Percentiles rank a stretch among this genome's conserved stretches.
Conservation (phyloP, 2,113 vertebrate genomes). For the Lanius collurio region DNA sequence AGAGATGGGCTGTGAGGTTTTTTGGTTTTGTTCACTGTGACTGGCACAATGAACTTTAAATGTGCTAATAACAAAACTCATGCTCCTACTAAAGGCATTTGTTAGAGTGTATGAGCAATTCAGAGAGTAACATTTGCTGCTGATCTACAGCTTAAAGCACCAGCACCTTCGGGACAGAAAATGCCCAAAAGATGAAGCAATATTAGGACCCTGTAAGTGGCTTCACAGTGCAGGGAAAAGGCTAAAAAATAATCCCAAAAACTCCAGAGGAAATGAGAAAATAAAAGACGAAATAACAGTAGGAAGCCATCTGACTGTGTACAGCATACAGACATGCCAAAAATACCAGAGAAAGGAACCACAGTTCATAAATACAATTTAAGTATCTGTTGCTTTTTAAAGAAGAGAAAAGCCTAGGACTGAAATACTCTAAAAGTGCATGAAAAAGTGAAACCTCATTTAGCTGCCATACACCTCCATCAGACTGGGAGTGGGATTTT, state of each 20-base stretch:
- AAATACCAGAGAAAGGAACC: background rate
- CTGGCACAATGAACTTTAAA: background rate
- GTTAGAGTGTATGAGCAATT: background rate
- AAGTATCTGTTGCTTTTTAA: background rate
- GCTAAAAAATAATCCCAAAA: background rate
- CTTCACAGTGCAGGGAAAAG: background rate
- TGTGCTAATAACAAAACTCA: background rate
- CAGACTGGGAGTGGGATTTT: background rate
- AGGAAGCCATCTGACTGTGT: background rate
- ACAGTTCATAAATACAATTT: background rate
- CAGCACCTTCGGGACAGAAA: background rate
- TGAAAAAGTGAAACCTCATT: background rate
- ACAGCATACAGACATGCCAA: background rate
- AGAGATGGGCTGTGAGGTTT: background rate
- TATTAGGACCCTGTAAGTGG: background rate
- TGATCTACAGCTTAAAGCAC: background rate
- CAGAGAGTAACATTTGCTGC: background rate
- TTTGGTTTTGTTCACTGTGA: background rate
- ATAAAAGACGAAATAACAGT: background rate
- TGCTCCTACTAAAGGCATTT: background rate
- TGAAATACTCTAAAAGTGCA: background rate
- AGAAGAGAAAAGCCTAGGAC: background rate
- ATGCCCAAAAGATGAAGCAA: background rate
- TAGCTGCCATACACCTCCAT: background rate
- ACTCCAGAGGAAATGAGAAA: background rate